Percentiles rank a stretch among this genome's conserved stretches.
Conservation (phyloP, 2,113 vertebrate genomes). For the Cichladusa arquata region DNA sequence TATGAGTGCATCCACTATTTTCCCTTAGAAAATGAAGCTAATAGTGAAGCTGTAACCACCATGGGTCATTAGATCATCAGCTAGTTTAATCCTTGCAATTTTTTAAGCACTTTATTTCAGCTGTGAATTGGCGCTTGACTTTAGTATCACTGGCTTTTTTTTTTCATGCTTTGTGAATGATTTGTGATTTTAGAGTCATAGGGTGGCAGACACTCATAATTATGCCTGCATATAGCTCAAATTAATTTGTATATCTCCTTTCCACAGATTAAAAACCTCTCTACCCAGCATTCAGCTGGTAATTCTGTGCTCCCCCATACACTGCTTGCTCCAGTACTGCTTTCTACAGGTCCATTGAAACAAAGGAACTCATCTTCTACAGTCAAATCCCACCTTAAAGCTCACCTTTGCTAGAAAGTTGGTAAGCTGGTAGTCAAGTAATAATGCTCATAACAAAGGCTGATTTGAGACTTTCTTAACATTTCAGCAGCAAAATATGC, state of each 20-base stretch:
- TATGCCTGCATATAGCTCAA: neutral
- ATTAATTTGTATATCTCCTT: neutral
- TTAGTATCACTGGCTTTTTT: neutral
- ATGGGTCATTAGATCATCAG: neutral
- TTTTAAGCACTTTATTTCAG: neutral
- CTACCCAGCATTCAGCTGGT: neutral
- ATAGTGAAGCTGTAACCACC: neutral
- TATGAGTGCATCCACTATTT: neutral
- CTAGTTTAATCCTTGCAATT: neutral
- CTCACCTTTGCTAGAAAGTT: neutral
- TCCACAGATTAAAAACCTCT: neutral
- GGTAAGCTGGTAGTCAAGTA: neutral
- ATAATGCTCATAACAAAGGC: neutral
- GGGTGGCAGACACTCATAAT: neutral
- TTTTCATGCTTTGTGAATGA: neutral
- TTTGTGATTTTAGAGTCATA: neutral
- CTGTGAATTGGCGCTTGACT: neutral
- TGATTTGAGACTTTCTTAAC: neutral
- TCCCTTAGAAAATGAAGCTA: neutral
- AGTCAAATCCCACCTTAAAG: neutral
- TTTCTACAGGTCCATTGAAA: neutral
- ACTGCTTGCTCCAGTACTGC: neutral
- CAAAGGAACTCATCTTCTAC: neutral
- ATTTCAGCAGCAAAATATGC: neutral
- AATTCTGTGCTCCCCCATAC: neutral